Percentiles rank a stretch among this genome's conserved stretches.
These are phyloP conservation scores for Heterochromis multidens DNA, from an alignment of 2,113 vertebrate genomes.

Conservation along the genomic window DNA sequence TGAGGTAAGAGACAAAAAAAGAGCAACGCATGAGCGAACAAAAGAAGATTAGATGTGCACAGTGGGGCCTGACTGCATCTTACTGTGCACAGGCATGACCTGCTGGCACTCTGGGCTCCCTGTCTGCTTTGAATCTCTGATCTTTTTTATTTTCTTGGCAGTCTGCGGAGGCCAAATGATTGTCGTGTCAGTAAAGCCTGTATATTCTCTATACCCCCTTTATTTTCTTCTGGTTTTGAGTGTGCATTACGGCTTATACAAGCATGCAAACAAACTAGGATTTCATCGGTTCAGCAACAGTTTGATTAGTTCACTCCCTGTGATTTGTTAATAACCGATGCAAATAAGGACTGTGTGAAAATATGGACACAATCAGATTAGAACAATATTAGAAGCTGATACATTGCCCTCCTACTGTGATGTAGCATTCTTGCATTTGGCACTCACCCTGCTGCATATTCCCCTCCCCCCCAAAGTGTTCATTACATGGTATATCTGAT, in stretches of 20 bases:
- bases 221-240: neutral
- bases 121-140: conserved; percentile 4
- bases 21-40: neutral
- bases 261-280: neutral
- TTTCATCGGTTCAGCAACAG: neutral
- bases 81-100: neutral
- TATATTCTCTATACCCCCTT: neutral
- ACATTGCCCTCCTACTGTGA: neutral
- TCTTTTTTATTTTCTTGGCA: neutral
- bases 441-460: neutral
- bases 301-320: neutral
- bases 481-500: conserved; percentile 18
- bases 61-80: neutral
- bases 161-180: neutral
- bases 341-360: neutral
- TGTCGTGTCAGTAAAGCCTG: neutral
- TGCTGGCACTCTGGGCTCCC: neutral
- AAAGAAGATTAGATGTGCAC: neutral
- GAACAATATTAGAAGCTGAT: neutral
- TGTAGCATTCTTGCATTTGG: neutral
- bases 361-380: neutral
- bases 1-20: neutral
- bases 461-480: conserved; percentile 28
- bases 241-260: neutral
- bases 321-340: neutral